Evolutionary conservation across 2,797 vertebrate species (phyloP).

Genomic region (Sebastes trivittatus): DNA sequence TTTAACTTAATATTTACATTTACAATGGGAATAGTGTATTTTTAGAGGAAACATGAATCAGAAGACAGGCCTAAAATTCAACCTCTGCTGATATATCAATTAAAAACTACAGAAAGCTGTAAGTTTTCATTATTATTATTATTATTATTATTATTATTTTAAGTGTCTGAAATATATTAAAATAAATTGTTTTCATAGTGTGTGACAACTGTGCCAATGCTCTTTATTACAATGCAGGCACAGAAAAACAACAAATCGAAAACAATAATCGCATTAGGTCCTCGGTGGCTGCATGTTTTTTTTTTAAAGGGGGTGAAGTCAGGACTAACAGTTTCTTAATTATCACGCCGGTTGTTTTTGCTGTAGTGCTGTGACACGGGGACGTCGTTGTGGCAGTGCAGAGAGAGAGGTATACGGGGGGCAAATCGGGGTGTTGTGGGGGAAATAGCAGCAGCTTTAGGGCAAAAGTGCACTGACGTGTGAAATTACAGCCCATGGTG

Average conservation of each 20-base stretch:
- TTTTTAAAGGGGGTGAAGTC: slow-evolving; percentile 46
- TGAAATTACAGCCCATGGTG: slow-evolving; percentile 99
- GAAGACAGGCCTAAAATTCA: background rate
- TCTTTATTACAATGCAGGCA: slow-evolving; percentile 13
- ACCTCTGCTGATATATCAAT: background rate
- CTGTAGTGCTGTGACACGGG: slow-evolving; percentile 77
- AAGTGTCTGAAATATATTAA: slow-evolving; percentile 19
- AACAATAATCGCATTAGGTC: slow-evolving; percentile 40
- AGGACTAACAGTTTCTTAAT: slow-evolving; percentile 75
- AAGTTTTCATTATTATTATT: background rate
- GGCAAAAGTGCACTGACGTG: slow-evolving; percentile 96
- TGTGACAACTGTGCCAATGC: background rate
- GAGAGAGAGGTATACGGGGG: slow-evolving; percentile 79
- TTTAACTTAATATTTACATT: background rate
- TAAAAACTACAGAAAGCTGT: background rate
- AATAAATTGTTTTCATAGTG: background rate
- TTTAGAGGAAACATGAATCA: background rate
- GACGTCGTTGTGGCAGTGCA: slow-evolving; percentile 80
- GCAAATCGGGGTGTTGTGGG: slow-evolving; percentile 92
- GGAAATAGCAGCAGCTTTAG: slow-evolving; percentile 95
- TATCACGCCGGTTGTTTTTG: slow-evolving; percentile 81
- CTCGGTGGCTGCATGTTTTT: slow-evolving; percentile 2
- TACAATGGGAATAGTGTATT: background rate
- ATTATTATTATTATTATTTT: slow-evolving; percentile 18
- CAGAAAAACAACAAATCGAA: slow-evolving; percentile 28